Percentiles rank a stretch among this genome's conserved stretches.
Evolutionary conservation across 2,113 vertebrate species (phyloP).

Genomic region (Anarrhichthys ocellatus): DNA sequence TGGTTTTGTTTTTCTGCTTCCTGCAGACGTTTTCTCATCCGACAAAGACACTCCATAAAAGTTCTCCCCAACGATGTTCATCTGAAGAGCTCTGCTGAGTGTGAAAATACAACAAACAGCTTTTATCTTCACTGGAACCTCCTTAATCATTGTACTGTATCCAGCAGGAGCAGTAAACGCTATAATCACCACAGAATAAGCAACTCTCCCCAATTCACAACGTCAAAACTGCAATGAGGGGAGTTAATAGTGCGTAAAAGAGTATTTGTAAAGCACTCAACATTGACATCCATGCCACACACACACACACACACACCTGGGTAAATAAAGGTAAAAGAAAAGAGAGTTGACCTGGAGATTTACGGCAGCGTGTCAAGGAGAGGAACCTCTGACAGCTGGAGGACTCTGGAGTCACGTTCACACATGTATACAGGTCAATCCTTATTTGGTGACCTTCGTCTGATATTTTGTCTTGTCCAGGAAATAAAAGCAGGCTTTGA

Average conservation of each 20-base stretch:
- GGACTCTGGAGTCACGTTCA: conserved; percentile 28
- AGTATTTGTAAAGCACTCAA: neutral
- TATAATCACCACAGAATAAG: too few species aligned
- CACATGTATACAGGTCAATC: conserved; percentile 13
- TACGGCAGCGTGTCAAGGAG: neutral
- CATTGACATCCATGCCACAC: neutral
- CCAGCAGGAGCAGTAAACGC: too few species aligned
- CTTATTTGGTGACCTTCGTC: neutral
- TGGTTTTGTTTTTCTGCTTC: too few species aligned
- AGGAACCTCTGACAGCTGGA: conserved; percentile 57
- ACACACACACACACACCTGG: neutral
- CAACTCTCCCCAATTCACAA: too few species aligned
- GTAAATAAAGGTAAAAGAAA: neutral
- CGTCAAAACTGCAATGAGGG: neutral
- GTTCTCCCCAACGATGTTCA: too few species aligned
- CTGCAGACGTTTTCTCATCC: too few species aligned
- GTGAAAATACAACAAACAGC: too few species aligned
- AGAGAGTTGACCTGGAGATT: too few species aligned
- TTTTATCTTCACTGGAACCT: too few species aligned
- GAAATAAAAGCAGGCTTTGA: neutral
- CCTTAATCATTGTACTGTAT: too few species aligned
- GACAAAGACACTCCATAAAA: too few species aligned
- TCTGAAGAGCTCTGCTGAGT: too few species aligned
- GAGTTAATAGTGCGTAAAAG: neutral
- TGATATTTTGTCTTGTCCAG: neutral